Percentiles rank a stretch among this genome's conserved stretches.
Conservation (phyloP, 2,888 invertebrate genomes). For the Nephrotoma flavescens region DNA sequence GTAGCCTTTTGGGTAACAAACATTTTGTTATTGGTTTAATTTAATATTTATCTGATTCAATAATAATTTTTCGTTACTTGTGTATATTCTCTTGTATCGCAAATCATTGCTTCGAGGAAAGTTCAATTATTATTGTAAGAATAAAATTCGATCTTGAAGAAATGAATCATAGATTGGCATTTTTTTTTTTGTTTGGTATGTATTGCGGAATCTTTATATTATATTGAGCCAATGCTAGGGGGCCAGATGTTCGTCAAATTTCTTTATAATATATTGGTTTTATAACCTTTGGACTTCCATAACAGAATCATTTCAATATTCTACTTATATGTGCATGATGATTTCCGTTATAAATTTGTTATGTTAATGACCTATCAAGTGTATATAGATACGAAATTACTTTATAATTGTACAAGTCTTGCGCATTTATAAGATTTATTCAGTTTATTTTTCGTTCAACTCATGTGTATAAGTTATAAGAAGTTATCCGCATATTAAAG, state of each 20-base stretch:
- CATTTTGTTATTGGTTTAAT: neutral
- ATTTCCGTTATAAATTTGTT: neutral
- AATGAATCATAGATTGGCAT: neutral
- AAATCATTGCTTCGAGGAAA: neutral
- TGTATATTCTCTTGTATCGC: neutral
- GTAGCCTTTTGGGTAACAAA: neutral
- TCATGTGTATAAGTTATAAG: neutral
- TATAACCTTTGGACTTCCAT: neutral
- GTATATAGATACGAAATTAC: neutral
- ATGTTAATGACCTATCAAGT: neutral
- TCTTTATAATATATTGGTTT: neutral
- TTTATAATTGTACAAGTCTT: neutral
- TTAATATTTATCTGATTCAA: neutral
- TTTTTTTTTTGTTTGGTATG: neutral
- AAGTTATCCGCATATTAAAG: neutral
- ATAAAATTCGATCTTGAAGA: neutral
- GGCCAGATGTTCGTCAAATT: neutral
- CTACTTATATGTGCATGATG: neutral
- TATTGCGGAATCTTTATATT: neutral
- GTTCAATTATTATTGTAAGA: neutral
- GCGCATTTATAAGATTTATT: neutral
- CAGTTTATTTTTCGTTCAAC: neutral
- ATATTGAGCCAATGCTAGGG: neutral
- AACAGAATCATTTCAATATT: neutral
- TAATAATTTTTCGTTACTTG: neutral